phyloP scores from a whole-genome alignment of 1,140 invertebrate genomes.

The Papilio dardanus region DNA sequence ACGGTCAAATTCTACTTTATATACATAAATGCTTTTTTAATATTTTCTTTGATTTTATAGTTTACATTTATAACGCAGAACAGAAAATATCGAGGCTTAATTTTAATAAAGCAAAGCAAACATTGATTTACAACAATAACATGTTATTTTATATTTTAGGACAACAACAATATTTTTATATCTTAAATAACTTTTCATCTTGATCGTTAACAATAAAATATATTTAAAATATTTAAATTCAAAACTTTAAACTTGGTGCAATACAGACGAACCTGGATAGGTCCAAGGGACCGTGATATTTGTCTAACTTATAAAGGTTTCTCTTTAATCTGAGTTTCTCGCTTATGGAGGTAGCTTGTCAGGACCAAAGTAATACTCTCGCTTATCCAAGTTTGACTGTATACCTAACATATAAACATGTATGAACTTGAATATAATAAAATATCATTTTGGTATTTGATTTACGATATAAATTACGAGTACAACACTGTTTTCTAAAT shows the following conservation, averaged over 20 bases:
- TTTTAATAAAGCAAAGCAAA: slow-evolving; percentile 32
- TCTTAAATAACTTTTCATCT: not conserved
- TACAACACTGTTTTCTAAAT: slow-evolving; percentile 5
- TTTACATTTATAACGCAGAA: slow-evolving; percentile 39
- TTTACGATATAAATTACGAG: not conserved
- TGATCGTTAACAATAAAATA: no score
- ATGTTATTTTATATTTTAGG: not conserved
- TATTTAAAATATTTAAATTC: slow-evolving; percentile 9
- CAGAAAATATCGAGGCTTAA: slow-evolving; percentile 16
- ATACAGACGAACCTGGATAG: no score
- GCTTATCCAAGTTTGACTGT: no score
- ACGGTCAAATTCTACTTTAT: slow-evolving; percentile 48
- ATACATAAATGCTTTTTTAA: slow-evolving; percentile 49
- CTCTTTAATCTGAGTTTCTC: no score
- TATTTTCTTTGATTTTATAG: slow-evolving; percentile 26
- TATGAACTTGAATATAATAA: not conserved
- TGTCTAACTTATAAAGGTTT: no score
- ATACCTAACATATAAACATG: no score
- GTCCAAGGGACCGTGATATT: no score
- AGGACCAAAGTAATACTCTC: no score
- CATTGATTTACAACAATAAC: not conserved
- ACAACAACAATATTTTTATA: slow-evolving; percentile 11
- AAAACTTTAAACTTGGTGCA: not conserved
- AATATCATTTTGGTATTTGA: slow-evolving; percentile 40
- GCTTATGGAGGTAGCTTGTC: no score